A percentile compares a stretch with the other conserved stretches of the same genome.
Conservation (phyloP, 2,888 invertebrate genomes). For the Mythimna vitellina region DNA sequence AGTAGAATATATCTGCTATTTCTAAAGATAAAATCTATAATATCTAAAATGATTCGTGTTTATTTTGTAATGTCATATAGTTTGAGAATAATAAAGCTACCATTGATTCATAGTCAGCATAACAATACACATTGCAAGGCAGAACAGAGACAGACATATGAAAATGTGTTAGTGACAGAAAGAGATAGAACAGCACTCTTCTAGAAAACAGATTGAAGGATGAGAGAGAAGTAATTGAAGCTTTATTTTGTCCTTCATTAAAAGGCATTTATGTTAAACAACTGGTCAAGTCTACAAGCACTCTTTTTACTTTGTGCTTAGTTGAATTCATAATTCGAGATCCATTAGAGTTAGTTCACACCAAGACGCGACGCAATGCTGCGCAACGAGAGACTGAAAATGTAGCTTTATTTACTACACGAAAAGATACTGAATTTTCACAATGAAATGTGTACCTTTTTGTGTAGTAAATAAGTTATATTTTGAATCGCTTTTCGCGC, state of each 20-base stretch:
- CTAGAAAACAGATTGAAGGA: constrained; percentile 12
- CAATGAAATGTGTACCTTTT: too few species aligned
- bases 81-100: constrained; percentile 15
- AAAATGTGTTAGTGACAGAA: constrained; percentile 54
- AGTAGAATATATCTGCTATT: too few species aligned
- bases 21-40: too few species aligned
- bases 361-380: too few species aligned
- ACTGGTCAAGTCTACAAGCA: constrained; percentile 1
- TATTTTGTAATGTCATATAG: background rate
- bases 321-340: too few species aligned
- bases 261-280: constrained; percentile 1
- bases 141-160: constrained; percentile 38
- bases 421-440: too few species aligned
- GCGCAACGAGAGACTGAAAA: too few species aligned
- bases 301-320: too few species aligned
- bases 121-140: constrained; percentile 40
- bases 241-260: constrained; percentile 3
- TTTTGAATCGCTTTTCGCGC: too few species aligned
- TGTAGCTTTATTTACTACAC: too few species aligned
- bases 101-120: constrained; percentile 16
- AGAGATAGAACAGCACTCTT: constrained; percentile 49
- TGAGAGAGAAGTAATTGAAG: constrained; percentile 4
- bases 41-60: background rate
- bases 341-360: too few species aligned
- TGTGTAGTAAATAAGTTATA: too few species aligned